Evolutionary conservation across 2,113 vertebrate genomes (phyloP).

Genomic region (Odocoileus hemionus): DNA sequence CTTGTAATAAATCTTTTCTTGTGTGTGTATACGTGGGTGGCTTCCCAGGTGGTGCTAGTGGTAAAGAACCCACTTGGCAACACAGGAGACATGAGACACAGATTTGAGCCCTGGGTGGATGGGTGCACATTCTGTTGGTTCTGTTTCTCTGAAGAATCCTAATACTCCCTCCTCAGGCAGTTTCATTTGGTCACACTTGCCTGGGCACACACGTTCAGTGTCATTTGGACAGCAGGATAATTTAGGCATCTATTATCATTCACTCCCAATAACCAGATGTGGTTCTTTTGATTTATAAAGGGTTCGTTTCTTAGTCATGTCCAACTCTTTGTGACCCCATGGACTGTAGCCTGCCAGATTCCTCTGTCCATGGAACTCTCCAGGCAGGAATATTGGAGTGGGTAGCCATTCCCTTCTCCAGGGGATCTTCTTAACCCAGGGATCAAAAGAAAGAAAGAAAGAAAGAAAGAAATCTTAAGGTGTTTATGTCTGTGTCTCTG

Average conservation of each 20-base stretch:
- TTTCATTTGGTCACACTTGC: background rate
- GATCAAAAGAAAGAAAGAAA: background rate
- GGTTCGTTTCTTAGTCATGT: background rate
- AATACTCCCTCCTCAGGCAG: background rate
- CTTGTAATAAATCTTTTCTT: background rate
- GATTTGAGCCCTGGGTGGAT: background rate
- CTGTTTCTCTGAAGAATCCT: background rate
- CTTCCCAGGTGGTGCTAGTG: background rate
- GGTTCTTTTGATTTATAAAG: background rate
- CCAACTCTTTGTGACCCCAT: background rate
- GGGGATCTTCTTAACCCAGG: background rate
- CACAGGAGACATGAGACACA: background rate
- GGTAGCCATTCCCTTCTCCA: background rate
- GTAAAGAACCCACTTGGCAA: background rate
- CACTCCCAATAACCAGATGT: background rate
- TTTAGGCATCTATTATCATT: background rate
- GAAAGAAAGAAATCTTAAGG: background rate
- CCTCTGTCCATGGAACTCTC: background rate
- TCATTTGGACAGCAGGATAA: background rate
- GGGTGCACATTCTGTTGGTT: background rate
- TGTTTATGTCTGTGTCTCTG: background rate
- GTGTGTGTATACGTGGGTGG: background rate
- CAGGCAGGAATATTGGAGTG: background rate
- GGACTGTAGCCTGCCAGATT: background rate
- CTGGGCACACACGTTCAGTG: background rate